Evolutionary conservation across 2,797 vertebrate species (phyloP), one percentile per base, ranked within the genome.

Genomic region (Coluber constrictor): DNA sequence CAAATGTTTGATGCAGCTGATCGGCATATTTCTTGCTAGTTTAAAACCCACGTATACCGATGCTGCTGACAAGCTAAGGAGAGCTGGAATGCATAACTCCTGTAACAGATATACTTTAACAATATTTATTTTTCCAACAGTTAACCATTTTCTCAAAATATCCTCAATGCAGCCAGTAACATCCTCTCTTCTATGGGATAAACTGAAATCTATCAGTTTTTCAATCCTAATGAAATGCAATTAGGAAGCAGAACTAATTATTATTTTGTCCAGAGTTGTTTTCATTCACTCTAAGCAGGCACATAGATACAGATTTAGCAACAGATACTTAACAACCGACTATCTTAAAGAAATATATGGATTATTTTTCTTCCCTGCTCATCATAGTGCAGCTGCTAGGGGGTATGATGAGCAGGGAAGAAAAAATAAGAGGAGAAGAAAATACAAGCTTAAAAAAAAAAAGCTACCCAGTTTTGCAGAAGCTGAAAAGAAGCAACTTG

Each of bases 401-500:
- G 47, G 7, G 47, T 51, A 8, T 51, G 47, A 51, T 51, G 47
- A 51, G 47, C 47, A 51, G 7, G 47, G 5, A 51, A 51, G 47
- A 51, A 51, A 51, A 51, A 51, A 51, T 51, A 89, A 90, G 23
- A 90, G 47, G 83, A 56, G 27, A n/a, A 90, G 32, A 91, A 88
- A 91, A 88, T 16, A 55, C 51, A 83, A 91, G 16, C n/a, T 51
- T 32, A 54, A 61, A 88, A 87, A 43, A 56, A 79, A 79, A 83
- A 89, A 56, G 55, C 12, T 51, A 87, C 60, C 29, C 87, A 92
- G 93, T 91, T 95, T 91, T 94, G 92, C 92, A 56, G 86, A 92
- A 95, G 83, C 91, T 55, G n/a, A 66, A 59, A 87, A 88, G 92
- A 95, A 94, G 94, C 94, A 97, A 97, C 96, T 96, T 96, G 96